Percentiles rank a stretch among this genome's conserved stretches.
Evolutionary conservation across 1,140 invertebrate genomes (phyloP).

Genomic region (Drosophila truncata): DNA sequence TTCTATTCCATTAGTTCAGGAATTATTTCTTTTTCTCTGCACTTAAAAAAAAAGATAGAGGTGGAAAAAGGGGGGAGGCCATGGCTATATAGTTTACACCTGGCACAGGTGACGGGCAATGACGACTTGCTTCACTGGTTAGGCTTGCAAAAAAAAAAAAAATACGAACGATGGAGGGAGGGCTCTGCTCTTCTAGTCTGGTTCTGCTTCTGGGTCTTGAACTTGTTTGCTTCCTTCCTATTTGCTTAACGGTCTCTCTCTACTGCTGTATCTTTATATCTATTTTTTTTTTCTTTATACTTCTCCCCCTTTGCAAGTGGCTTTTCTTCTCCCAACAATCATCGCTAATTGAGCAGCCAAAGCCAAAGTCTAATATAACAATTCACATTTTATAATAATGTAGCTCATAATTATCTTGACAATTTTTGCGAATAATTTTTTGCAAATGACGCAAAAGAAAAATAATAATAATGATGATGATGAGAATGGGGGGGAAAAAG

Average conservation of each 20-base stretch:
- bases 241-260: slow-evolving; percentile 68
- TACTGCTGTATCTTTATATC: background rate
- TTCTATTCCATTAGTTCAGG: background rate
- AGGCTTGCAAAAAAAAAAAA: slow-evolving; percentile 44
- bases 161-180: slow-evolving; percentile 10
- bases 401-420: slow-evolving; percentile 18
- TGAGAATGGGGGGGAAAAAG: background rate
- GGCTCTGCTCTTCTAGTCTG: slow-evolving; percentile 35
- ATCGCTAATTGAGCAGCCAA: slow-evolving; percentile 62
- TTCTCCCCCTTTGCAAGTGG: slow-evolving; percentile 9
- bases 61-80: slow-evolving; percentile 12
- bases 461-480: slow-evolving; percentile 16
- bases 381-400: slow-evolving; percentile 46
- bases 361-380: slow-evolving; percentile 47
- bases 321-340: slow-evolving; percentile 54
- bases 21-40: slow-evolving; percentile 2
- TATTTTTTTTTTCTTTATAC: slow-evolving; percentile 3
- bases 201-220: slow-evolving; percentile 63
- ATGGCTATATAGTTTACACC: slow-evolving; percentile 73
- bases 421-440: slow-evolving; percentile 40
- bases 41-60: background rate
- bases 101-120: slow-evolving; percentile 73
- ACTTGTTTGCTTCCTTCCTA: slow-evolving; percentile 77
- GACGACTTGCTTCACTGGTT: slow-evolving; percentile 78
- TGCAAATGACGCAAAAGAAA: slow-evolving; percentile 17